Percentiles rank a stretch among this genome's conserved stretches.
These are phyloP conservation scores for Diorhabda elongata DNA, from an alignment of 1,140 invertebrate genomes.

Conservation along the genomic window DNA sequence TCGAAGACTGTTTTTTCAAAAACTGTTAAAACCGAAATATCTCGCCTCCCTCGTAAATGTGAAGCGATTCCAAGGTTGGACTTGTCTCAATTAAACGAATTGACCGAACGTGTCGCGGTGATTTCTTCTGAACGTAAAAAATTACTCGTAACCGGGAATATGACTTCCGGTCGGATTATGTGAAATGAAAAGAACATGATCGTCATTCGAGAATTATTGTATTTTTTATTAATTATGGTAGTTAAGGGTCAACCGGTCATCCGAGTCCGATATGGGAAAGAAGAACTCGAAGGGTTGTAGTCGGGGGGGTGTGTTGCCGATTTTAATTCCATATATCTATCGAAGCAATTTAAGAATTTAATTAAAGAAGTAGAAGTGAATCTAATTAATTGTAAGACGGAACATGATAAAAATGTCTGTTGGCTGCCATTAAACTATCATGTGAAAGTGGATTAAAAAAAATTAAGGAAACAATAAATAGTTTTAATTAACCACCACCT, in stretches of 20 bases:
- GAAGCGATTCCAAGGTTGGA: neutral
- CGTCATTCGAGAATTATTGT: slow-evolving; percentile 26
- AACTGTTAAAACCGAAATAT: neutral
- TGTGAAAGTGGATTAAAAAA: neutral
- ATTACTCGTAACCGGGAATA: neutral
- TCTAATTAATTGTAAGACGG: neutral
- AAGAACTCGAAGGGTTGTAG: neutral
- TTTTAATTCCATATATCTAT: neutral
- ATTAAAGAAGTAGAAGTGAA: neutral
- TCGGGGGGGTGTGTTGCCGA: neutral
- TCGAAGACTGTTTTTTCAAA: neutral
- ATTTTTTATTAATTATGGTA: slow-evolving; percentile 31
- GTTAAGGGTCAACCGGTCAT: slow-evolving; percentile 30
- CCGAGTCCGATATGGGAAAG: slow-evolving; percentile 28
- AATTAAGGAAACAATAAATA: slow-evolving; percentile 1
- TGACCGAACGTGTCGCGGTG: neutral
- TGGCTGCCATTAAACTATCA: neutral
- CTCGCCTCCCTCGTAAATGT: neutral
- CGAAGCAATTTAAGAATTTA: neutral
- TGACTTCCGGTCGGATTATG: slow-evolving; percentile 1
- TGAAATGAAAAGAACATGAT: slow-evolving; percentile 4
- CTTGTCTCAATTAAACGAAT: neutral
- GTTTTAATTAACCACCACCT: neutral
- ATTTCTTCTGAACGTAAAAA: slow-evolving; percentile 3
- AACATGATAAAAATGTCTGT: neutral